Evolutionary conservation across 2,888 invertebrate genomes (phyloP).

Genomic region (Pelosia muscerda): DNA sequence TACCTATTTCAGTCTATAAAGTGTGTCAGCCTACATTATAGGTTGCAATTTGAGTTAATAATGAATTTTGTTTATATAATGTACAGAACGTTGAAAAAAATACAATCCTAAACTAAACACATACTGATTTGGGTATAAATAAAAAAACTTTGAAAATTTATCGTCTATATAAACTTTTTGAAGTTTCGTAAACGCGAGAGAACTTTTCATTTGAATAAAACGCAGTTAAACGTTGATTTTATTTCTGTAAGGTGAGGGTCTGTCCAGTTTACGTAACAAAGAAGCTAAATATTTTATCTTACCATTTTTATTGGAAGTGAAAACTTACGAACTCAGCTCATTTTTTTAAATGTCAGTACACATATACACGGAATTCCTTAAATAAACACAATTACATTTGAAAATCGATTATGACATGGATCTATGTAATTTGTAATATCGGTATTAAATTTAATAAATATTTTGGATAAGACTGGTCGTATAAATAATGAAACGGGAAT

Average conservation of each 20-base stretch:
- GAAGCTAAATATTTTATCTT: background rate
- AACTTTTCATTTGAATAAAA: background rate
- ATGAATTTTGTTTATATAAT: background rate
- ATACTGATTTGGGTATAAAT: background rate
- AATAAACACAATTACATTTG: conserved; percentile 27
- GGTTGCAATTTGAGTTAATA: background rate
- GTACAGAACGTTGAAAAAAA: background rate
- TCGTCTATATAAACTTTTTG: background rate
- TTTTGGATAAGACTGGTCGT: conserved; percentile 68
- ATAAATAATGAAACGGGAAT: conserved; percentile 66
- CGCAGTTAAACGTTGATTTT: conserved; percentile 24
- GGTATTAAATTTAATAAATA: conserved; percentile 51
- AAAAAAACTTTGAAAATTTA: conserved; percentile 1
- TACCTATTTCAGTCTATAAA: no score
- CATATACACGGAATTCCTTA: conserved; percentile 22
- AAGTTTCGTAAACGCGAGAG: background rate
- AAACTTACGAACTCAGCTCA: background rate
- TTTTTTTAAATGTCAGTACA: background rate
- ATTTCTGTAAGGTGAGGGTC: conserved; percentile 29
- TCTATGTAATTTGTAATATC: conserved; percentile 54
- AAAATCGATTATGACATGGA: conserved; percentile 47
- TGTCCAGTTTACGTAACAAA: conserved; percentile 2
- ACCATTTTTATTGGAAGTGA: conserved; percentile 15
- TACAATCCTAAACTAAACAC: background rate
- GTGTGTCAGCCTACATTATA: background rate